Base-by-base conservation (phyloP, 2,113 vertebrate species). In the Phaetusa simplex region DNA sequence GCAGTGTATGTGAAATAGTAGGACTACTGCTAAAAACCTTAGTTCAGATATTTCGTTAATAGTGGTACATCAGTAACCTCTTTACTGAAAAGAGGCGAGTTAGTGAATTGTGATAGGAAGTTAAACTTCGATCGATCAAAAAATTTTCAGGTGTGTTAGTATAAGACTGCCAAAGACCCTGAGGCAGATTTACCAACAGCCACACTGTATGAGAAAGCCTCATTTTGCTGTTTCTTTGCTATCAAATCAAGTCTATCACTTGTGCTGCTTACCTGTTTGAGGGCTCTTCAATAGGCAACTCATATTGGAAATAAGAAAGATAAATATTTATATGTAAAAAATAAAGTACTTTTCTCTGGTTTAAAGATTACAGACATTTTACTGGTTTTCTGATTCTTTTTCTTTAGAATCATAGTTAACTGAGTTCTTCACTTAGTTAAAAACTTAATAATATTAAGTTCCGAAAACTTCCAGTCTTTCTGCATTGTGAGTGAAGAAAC, bases 241-340 rank as follows among this genome's bases (percentile, higher is more conserved):
- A 1, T 42, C 8, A 52, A 36, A 71, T 71, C 49, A 49, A 36
- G 22, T 16, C 30, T 23, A 0, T 59, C 12, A 4, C 4, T 59
- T 1, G 0, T 64, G 26, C 11, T 82, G 12, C 29, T 67, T 24
- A 12, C 5, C 16, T 43, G 0, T 50, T 43, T 24, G 29, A 80
- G 49, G 16, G 12, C 40, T 90, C 8, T 82, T 23, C 52, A 14
- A 45, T 23, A 58, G 50, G 15, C 38, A 55, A 4, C 24, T 72
- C 3, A 0, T 71, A 22, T 0, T 62, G 42, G 23, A 90, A 74
- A 62, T 23, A 50, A 53, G 19, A 65, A 40, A 76, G 5, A 69
- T 15, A 76, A 27, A 59, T 50, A 27, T 59, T 53, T 65, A 8
- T 13, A 13, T 45, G 6, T 42, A 6, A 77, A 86, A 82, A 80